Conservation (phyloP, 2,888 invertebrate species). For the Aspidiotus destructor region DNA sequence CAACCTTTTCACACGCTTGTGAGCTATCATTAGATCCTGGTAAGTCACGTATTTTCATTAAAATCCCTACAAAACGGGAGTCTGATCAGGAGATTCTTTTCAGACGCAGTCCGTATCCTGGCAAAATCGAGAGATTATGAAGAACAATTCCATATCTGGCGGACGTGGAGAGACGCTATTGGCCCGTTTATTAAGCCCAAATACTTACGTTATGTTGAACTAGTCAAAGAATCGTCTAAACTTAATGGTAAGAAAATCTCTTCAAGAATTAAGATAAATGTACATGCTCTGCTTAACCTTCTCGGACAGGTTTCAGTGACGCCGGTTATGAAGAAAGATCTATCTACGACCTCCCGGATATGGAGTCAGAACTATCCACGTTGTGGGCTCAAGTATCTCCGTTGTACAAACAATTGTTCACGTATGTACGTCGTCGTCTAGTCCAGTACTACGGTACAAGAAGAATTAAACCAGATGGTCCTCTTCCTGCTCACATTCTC, state of each 20-base stretch:
- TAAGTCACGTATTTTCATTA: conserved; percentile 36
- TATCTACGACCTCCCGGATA: conserved; percentile 59
- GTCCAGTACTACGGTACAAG: conserved; percentile 53
- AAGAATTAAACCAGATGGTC: conserved; percentile 55
- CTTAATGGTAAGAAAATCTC: conserved; percentile 51
- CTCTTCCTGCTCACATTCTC: conserved; percentile 73
- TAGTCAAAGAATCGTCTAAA: conserved; percentile 69
- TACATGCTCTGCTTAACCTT: background rate
- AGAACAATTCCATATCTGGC: conserved; percentile 68
- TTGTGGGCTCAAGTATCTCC: conserved; percentile 58
- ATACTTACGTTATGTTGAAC: conserved; percentile 66
- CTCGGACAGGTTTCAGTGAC: conserved; percentile 57
- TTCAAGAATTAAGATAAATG: background rate
- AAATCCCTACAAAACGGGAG: background rate
- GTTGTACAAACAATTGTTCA: conserved; percentile 70
- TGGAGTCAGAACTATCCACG: conserved; percentile 50
- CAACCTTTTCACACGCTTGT: conserved; percentile 41
- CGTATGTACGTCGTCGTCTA: conserved; percentile 64
- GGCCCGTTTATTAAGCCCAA: conserved; percentile 65
- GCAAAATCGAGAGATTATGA: conserved; percentile 63
- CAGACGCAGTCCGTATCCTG: conserved; percentile 55
- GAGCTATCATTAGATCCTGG: conserved; percentile 45
- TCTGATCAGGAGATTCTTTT: background rate
- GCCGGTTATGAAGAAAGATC: conserved; percentile 72
- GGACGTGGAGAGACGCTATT: conserved; percentile 66